A percentile compares a stretch with the other conserved stretches of the same genome.
phyloP scores from a whole-genome alignment of 2,797 vertebrate species.

The Paedocypris micromegethes region DNA sequence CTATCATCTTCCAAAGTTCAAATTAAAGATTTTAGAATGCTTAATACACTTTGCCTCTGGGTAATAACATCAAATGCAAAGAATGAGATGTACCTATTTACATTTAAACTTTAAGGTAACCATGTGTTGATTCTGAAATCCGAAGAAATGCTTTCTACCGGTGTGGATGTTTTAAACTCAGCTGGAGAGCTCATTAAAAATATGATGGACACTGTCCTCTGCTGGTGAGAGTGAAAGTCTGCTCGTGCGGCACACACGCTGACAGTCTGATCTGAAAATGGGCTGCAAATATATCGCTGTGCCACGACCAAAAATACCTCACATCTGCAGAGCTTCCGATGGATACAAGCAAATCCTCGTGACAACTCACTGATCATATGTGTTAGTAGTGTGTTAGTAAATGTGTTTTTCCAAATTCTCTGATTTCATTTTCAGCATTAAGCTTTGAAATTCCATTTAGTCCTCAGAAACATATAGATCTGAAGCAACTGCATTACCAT shows the following conservation, averaged over 20 bases:
- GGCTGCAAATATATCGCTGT: background rate
- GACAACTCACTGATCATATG: too few relatives aligned
- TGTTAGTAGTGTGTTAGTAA: background rate
- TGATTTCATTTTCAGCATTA: background rate
- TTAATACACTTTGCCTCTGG: too few relatives aligned
- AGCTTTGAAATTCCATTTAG: background rate
- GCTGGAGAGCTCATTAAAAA: slow-evolving; percentile 29
- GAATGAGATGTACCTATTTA: too few relatives aligned
- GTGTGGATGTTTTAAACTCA: slow-evolving; percentile 27
- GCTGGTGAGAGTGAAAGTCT: slow-evolving; percentile 36
- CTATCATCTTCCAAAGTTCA: too few relatives aligned
- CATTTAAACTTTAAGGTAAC: background rate
- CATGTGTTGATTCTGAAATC: slow-evolving; percentile 7
- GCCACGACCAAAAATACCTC: background rate
- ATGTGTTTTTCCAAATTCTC: background rate
- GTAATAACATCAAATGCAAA: too few relatives aligned
- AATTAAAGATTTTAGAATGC: too few relatives aligned
- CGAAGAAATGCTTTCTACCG: slow-evolving; percentile 10
- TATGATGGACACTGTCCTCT: slow-evolving; percentile 49
- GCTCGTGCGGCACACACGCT: slow-evolving; percentile 1
- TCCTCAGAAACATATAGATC: slow-evolving; percentile 1
- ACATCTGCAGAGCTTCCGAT: background rate
- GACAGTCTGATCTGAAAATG: background rate
- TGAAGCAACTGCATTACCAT: background rate
- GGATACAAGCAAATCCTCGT: too few relatives aligned